Base-by-base conservation (phyloP, 1,140 invertebrate species). In the Neotoxoptera formosana region DNA sequence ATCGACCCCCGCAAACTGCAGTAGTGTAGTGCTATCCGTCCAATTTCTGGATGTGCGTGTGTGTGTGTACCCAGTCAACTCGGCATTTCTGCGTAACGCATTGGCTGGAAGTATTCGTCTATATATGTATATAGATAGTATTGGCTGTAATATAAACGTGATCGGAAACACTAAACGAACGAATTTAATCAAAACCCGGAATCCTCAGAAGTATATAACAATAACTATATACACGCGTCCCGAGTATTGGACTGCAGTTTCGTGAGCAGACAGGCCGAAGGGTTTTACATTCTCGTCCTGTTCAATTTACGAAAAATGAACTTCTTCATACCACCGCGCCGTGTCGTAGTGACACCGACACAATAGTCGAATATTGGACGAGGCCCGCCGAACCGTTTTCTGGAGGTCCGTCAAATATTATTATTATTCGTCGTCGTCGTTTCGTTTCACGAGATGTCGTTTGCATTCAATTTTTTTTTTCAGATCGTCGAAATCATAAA, bases 181-280 rank as follows among this genome's bases (percentile, higher is more conserved):
- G 60, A 76, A 76, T 76, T 76, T 76, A 76, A 76, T 76, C 60
- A 76, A 76, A 76, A 76, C 60, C 60, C 60, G 60, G 60, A 76
- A 76, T 76, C 60, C 30, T n/a, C 60, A 76, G 60, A 76, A 76
- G 60, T 76, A 17, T n/a, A 76, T 30, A 60, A 76, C 60, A 76
- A 67, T 67, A 76, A n/a, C 60, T 76, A 76, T 30, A 76, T 76
- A 76, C 60, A 76, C 60, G n/a, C 30, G 3, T 76, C 11, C 60
- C n/a, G 30, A 76, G 60, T 76, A 76, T 76, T 76, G 30, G 30
- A n/a, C n/a, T n/a, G n/a, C 60, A 76, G 6, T 76, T 76, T 76
- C 60, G n/a, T n/a, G 60, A n/a, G 0, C n/a, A n/a, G n/a, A n/a
- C 0, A 17, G 30, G 17, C 60, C n/a, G 11, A 76, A 76, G 6